phyloP scores from a whole-genome alignment of 2,113 vertebrate species.

The Pomatostomus ruficeps region DNA sequence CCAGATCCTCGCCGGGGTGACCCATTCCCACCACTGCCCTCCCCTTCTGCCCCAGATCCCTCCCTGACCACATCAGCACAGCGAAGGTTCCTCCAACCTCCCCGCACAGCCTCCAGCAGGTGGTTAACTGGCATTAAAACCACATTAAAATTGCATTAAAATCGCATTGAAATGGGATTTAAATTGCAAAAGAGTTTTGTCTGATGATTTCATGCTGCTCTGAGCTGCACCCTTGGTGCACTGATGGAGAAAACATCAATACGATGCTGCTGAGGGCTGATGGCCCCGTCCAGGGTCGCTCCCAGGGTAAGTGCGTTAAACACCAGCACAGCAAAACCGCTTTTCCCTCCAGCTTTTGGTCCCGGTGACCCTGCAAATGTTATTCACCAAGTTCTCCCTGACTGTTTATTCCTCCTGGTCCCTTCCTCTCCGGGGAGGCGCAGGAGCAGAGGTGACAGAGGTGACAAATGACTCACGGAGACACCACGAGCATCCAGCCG shows the following conservation, averaged over 20 bases:
- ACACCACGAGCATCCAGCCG: accelerated
- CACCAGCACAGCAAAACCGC: accelerated
- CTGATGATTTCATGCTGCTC: not conserved
- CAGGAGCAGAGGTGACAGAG: not conserved
- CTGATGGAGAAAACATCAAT: not conserved
- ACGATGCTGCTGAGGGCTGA: not conserved
- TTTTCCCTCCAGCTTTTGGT: not conserved
- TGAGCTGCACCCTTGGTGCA: accelerated
- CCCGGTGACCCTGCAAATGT: not conserved
- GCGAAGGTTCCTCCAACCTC: not conserved
- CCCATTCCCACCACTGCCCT: accelerated
- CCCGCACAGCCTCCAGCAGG: not conserved
- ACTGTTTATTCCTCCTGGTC: not conserved
- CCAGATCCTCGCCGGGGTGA: not conserved
- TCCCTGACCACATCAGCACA: not conserved
- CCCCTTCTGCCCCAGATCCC: not conserved
- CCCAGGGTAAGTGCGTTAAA: accelerated
- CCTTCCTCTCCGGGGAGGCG: not conserved
- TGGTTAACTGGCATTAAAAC: not conserved
- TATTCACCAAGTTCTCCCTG: not conserved
- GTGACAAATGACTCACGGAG: accelerated
- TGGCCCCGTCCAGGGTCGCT: accelerated
- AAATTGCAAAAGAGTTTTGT: not conserved
- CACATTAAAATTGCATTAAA: not conserved
- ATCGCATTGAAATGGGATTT: not conserved